Percentiles rank a stretch among this genome's conserved stretches.
Conservation (phyloP, 2,888 invertebrate genomes). For the Drosophila anomalata region DNA sequence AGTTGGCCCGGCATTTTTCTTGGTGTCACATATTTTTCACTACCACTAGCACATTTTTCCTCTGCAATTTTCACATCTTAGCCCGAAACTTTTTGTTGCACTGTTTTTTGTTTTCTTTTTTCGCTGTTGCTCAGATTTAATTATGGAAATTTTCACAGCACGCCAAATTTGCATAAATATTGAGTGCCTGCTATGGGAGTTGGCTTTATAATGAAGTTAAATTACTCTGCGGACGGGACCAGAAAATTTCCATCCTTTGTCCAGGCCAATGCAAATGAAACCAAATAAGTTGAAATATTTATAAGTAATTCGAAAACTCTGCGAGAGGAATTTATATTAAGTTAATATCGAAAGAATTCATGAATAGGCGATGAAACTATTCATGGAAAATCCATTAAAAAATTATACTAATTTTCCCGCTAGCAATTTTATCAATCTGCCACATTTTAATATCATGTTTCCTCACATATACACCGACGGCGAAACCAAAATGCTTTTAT, state of each 20-base stretch:
- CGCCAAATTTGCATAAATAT: slow-evolving; percentile 70
- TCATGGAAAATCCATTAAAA: neutral
- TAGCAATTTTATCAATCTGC: slow-evolving; percentile 14
- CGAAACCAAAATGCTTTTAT: slow-evolving; percentile 74
- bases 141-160: slow-evolving; percentile 69
- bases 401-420: neutral
- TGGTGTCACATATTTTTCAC: slow-evolving; percentile 56
- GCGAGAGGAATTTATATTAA: slow-evolving; percentile 1
- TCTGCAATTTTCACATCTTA: slow-evolving; percentile 31
- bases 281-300: slow-evolving; percentile 10
- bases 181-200: slow-evolving; percentile 50
- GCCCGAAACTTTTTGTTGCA: slow-evolving; percentile 20
- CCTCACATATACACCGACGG: slow-evolving; percentile 43
- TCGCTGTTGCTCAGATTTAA: slow-evolving; percentile 56
- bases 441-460: slow-evolving; percentile 5
- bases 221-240: slow-evolving; percentile 30
- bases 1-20: slow-evolving; percentile 45
- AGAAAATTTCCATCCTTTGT: slow-evolving; percentile 21
- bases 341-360: neutral
- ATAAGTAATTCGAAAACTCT: neutral
- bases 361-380: neutral
- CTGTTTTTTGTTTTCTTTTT: slow-evolving; percentile 24
- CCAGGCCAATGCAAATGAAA: neutral
- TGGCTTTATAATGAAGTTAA: slow-evolving; percentile 36
- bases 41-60: slow-evolving; percentile 41